A percentile compares a stretch with the other conserved stretches of the same genome.
These are phyloP conservation scores for Mesorhabditis belari DNA, from an alignment of 2,888 invertebrate genomes.

Conservation along the genomic window DNA sequence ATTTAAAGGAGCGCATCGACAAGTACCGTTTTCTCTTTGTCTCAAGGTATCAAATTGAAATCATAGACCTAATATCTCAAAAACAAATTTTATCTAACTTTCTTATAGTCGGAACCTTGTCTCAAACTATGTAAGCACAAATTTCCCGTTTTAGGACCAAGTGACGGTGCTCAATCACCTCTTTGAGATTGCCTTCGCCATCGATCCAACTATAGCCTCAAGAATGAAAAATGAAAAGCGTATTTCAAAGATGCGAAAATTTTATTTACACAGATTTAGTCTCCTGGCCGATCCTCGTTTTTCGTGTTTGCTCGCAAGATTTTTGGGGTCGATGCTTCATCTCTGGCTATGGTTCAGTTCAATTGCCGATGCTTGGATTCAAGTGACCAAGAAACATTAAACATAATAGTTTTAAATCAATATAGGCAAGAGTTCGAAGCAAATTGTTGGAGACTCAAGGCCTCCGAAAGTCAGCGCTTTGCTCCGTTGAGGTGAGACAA, in stretches of 20 bases:
- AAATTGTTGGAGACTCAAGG: conserved; percentile 14
- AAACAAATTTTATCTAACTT: no score
- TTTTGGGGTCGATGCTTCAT: conserved; percentile 19
- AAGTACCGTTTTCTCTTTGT: no score
- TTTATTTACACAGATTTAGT: not conserved
- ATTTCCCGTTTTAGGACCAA: no score
- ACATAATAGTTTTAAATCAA: not conserved
- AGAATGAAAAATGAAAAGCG: not conserved
- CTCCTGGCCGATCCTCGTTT: conserved; percentile 7
- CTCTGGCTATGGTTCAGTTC: conserved; percentile 12
- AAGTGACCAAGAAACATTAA: conserved; percentile 2
- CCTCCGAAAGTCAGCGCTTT: conserved; percentile 1
- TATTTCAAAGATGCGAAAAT: not conserved
- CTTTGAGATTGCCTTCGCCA: not conserved
- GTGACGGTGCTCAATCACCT: not conserved
- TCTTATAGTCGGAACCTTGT: no score
- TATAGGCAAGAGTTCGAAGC: conserved; percentile 5
- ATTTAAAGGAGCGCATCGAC: no score
- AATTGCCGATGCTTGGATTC: conserved; percentile 5
- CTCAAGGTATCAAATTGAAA: no score
- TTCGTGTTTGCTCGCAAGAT: conserved; percentile 10
- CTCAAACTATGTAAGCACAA: no score
- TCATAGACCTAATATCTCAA: no score
- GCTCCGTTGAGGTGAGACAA: not conserved
- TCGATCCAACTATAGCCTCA: not conserved